Evolutionary conservation across 2,797 vertebrate species (phyloP), one percentile per base, ranked within the genome.

Genomic region (Meda fulgida): DNA sequence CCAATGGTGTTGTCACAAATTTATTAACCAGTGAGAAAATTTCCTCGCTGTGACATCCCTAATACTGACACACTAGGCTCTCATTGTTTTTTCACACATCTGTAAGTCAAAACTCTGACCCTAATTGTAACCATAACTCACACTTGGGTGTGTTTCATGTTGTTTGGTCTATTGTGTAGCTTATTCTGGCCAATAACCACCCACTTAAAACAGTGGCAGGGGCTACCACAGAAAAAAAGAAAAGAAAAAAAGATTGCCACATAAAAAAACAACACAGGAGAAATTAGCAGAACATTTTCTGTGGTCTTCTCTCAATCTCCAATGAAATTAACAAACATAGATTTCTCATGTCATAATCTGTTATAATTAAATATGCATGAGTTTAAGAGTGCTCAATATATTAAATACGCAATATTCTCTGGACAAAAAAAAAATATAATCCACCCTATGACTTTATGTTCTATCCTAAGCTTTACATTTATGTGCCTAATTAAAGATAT

Each of bases 401-500:
- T 29, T 13, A 43, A 29, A 16, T 63, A 7, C 14, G 58, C 21
- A 14, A 53, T 55, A 46, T 48, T 19, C 21, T 46, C 69, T 66
- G 40, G 18, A 83, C 29, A 69, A 60, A 36, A 66, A 38, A 43
- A 43, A 1, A 13, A 46, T 14, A 29, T 58, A 65, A 31, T 31
- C 60, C 14, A 31, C 14, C 26, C 60, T 1, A 29, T 29, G 10
- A 34, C 6, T 82, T 81, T 18, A 36, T 11, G 29, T 26, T 65
- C 60, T 29, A 29, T 63, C 26, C 13, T 65, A 31, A 18, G 31
- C 11, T 71, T 34, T n/a, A 63, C 58, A 75, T 46, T 73, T 43
- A 83, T 34, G 26, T 51, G 65, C 51, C 40, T 58, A 67, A 72
- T 10, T 69, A 14, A 71, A 81, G 26, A 67, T 55, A 26, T 46